Conservation (phyloP, 2,888 invertebrate species). For the Troides aeacus region DNA sequence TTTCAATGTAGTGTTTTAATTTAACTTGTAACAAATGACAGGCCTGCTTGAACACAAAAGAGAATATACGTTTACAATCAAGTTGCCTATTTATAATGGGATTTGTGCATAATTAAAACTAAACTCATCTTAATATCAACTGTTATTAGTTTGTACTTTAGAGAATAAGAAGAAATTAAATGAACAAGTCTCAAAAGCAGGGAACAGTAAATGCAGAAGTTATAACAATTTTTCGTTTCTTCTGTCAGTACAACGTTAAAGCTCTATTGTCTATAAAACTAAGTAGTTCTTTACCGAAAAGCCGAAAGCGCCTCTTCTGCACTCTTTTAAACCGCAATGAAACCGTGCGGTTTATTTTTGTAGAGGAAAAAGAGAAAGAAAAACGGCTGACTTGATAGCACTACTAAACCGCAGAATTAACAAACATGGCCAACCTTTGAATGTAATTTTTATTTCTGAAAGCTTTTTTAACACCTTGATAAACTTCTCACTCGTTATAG, state of each 20-base stretch:
- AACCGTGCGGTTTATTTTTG: neutral
- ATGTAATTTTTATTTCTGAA: neutral
- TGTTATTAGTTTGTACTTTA: too few relatives aligned
- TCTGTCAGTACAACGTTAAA: neutral
- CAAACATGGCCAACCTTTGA: neutral
- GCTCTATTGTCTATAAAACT: neutral
- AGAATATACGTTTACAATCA: too few relatives aligned
- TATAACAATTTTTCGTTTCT: neutral
- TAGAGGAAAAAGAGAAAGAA: neutral
- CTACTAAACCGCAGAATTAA: neutral
- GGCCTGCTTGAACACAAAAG: neutral
- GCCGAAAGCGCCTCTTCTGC: neutral
- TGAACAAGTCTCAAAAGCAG: too few relatives aligned
- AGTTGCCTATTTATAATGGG: too few relatives aligned
- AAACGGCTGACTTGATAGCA: neutral
- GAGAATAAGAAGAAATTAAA: too few relatives aligned
- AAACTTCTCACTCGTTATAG: neutral
- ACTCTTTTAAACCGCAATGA: neutral
- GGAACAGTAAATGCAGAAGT: neutral
- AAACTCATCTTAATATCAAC: too few relatives aligned
- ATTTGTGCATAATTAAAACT: too few relatives aligned
- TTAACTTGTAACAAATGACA: neutral
- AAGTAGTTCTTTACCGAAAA: neutral
- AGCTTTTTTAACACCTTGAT: neutral
- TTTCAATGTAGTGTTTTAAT: conserved; percentile 10